phyloP scores from a whole-genome alignment of 2,888 invertebrate genomes.

The Sinotaia quadrata region DNA sequence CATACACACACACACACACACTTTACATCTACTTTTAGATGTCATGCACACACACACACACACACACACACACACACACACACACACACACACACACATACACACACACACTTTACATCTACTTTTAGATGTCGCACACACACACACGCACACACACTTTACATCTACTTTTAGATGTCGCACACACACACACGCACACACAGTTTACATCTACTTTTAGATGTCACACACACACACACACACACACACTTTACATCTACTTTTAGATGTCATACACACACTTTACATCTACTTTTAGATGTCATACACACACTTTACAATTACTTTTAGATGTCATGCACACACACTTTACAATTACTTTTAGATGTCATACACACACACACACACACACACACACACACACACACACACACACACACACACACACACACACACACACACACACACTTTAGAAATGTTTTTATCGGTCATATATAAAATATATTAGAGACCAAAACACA shows the following conservation, averaged over 20 bases:
- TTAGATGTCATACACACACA: not conserved
- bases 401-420: not conserved
- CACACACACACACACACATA: not conserved
- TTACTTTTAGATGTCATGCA: no score
- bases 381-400: not conserved
- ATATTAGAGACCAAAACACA: no score
- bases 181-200: not conserved
- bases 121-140: not conserved
- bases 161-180: not conserved
- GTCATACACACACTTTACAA: no score
- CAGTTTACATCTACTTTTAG: not conserved
- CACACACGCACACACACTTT: not conserved
- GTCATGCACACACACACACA: not conserved
- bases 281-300: no score
- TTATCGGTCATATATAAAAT: no score
- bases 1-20: no score
- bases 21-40: no score
- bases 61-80: not conserved
- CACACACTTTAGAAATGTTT: no score
- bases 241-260: not conserved
- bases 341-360: not conserved
- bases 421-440: not conserved
- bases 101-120: not conserved
- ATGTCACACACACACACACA: not conserved
- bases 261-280: not conserved